phyloP scores from a whole-genome alignment of 2,113 vertebrate genomes.

The Bufo bufo region DNA sequence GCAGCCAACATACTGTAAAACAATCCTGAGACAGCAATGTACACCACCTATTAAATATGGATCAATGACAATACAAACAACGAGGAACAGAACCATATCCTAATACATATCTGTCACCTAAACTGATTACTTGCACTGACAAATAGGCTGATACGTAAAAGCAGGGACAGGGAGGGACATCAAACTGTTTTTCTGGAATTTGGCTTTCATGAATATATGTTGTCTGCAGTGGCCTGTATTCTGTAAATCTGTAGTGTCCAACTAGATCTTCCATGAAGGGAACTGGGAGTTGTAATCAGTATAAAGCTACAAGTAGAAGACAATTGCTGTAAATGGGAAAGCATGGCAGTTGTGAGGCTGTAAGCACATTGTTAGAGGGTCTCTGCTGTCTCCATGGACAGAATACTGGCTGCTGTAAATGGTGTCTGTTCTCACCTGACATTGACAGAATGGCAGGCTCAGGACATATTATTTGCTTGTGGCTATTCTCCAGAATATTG shows the following conservation, averaged over 20 bases:
- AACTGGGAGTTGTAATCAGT: too few species aligned
- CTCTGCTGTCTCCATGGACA: neutral
- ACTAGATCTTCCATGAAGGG: neutral
- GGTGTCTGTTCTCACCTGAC: neutral
- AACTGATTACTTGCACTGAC: neutral
- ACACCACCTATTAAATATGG: neutral
- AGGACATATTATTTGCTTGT: neutral
- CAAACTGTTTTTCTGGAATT: too few species aligned
- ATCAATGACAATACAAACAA: neutral
- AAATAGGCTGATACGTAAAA: neutral
- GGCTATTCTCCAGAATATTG: too few species aligned
- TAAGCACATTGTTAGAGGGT: neutral
- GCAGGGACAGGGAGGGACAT: too few species aligned
- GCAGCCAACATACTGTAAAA: neutral
- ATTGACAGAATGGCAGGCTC: neutral
- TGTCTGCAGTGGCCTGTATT: neutral
- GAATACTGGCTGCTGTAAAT: neutral
- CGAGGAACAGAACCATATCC: neutral
- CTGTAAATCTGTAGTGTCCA: neutral
- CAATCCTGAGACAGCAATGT: neutral
- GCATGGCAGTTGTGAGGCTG: neutral
- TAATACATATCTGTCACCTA: neutral
- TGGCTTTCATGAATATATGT: neutral
- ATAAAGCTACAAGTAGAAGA: too few species aligned
- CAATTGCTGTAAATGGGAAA: neutral